These are phyloP conservation scores for Cryptocephalus primarius DNA, from an alignment of 2,888 invertebrate genomes.

Conservation along the genomic window DNA sequence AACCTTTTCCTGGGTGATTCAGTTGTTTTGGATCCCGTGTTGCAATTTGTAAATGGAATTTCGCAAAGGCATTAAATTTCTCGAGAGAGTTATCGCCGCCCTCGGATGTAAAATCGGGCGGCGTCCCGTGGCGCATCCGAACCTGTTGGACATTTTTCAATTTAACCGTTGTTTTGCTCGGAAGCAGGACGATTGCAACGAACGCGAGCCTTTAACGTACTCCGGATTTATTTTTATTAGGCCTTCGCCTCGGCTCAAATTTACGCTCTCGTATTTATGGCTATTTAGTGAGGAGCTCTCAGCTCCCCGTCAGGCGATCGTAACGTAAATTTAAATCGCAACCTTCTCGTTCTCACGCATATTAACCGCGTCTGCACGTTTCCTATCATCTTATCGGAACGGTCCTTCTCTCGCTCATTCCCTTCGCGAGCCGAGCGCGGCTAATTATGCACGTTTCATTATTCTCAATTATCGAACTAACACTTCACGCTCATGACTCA, in stretches of 20 bases:
- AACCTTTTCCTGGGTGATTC: too few relatives aligned
- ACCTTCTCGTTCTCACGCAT: slow-evolving; percentile 14
- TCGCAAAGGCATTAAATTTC: too few relatives aligned
- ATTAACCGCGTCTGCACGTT: slow-evolving; percentile 10
- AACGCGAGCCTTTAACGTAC: slow-evolving; percentile 15
- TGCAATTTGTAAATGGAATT: too few relatives aligned
- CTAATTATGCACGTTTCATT: too few relatives aligned
- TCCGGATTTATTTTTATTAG: slow-evolving; percentile 17
- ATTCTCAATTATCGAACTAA: too few relatives aligned
- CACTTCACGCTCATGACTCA: too few relatives aligned
- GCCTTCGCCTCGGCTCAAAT: slow-evolving; percentile 16
- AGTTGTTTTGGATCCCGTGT: too few relatives aligned
- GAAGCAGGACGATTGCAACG: slow-evolving; percentile 2
- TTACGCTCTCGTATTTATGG: slow-evolving; percentile 15
- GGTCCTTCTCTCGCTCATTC: slow-evolving; percentile 1
- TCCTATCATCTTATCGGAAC: neutral
- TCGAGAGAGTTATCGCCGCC: too few relatives aligned
- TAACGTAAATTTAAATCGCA: slow-evolving; percentile 22
- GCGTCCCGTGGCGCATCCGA: too few relatives aligned
- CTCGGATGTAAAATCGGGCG: too few relatives aligned
- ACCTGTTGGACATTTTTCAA: too few relatives aligned
- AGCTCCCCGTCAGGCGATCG: slow-evolving; percentile 20
- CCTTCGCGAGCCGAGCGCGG: neutral
- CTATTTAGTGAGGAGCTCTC: slow-evolving; percentile 6
- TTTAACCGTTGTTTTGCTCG: too few relatives aligned